phyloP scores from a whole-genome alignment of 92 coral and sea anemone genomes.

The Epizoanthus scotinus region DNA sequence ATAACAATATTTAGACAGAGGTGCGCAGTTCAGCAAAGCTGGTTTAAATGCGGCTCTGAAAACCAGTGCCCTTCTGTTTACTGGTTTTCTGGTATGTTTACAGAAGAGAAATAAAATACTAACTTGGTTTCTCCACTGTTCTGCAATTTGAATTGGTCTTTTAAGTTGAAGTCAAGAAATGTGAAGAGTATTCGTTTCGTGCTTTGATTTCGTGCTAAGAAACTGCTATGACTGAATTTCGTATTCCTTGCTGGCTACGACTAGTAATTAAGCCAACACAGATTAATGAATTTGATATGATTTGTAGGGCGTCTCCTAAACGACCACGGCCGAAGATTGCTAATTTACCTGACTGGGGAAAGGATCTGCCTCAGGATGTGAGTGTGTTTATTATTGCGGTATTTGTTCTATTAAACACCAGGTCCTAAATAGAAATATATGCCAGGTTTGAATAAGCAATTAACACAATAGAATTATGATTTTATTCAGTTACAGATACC shows the following conservation, averaged over 20 bases:
- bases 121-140: too few relatives aligned
- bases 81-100: too few relatives aligned
- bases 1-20: too few relatives aligned
- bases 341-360: constrained; percentile 95
- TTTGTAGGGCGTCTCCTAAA: constrained; percentile 55
- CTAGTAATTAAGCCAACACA: neutral
- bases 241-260: neutral
- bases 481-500: too few relatives aligned
- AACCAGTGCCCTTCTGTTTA: too few relatives aligned
- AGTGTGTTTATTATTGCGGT: constrained; percentile 32
- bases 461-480: neutral
- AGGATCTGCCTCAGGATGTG: constrained; percentile 94
- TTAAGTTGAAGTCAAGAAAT: too few relatives aligned
- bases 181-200: neutral
- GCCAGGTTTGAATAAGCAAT: neutral
- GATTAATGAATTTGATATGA: neutral
- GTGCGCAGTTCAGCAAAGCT: too few relatives aligned
- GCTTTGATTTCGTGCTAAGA: neutral
- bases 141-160: too few relatives aligned
- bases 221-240: neutral
- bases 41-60: too few relatives aligned
- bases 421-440: neutral
- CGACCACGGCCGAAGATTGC: constrained; percentile 72
- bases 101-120: too few relatives aligned
- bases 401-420: too few relatives aligned